A percentile compares a stretch with the other conserved stretches of the same genome.
Evolutionary conservation across 2,888 invertebrate species (phyloP).

Genomic region (Trypoxylon attenuatum): DNA sequence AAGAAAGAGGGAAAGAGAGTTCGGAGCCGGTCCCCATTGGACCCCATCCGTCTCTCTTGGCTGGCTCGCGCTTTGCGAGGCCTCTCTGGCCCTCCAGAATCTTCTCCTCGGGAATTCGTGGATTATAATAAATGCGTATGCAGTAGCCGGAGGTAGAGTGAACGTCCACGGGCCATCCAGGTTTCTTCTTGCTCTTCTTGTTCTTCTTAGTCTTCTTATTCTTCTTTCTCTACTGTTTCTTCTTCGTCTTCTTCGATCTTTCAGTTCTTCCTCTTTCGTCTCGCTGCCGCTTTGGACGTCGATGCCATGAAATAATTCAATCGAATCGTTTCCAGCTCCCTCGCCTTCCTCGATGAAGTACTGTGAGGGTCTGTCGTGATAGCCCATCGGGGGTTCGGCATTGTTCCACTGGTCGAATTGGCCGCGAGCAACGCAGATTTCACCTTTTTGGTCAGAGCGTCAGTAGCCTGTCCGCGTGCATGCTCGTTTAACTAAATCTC

Average conservation of each 20-base stretch:
- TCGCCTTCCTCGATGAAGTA: slow-evolving; percentile 30
- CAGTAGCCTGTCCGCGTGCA: no score
- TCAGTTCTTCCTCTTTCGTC: slow-evolving; percentile 11
- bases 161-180: slow-evolving; percentile 44
- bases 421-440: slow-evolving; percentile 13
- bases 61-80: slow-evolving; percentile 34
- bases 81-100: slow-evolving; percentile 42
- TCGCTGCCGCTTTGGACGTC: slow-evolving; percentile 48
- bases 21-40: slow-evolving; percentile 22
- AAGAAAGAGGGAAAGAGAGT: no score
- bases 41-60: slow-evolving; percentile 33
- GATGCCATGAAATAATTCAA: slow-evolving; percentile 59
- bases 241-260: slow-evolving; percentile 12
- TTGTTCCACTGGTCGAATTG: slow-evolving; percentile 39
- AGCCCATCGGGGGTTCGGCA: slow-evolving; percentile 37
- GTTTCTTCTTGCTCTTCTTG: slow-evolving; percentile 27
- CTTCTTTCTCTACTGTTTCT: slow-evolving; percentile 23
- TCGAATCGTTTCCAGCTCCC: slow-evolving; percentile 40
- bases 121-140: slow-evolving; percentile 70
- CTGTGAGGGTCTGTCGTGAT: slow-evolving; percentile 32
- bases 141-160: slow-evolving; percentile 59
- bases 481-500: no score
- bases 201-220: slow-evolving; percentile 16
- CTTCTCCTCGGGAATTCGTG: slow-evolving; percentile 60
- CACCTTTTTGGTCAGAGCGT: no score